phyloP scores from a whole-genome alignment of 2,888 invertebrate species.

The Rhagophthalmus giganteus region DNA sequence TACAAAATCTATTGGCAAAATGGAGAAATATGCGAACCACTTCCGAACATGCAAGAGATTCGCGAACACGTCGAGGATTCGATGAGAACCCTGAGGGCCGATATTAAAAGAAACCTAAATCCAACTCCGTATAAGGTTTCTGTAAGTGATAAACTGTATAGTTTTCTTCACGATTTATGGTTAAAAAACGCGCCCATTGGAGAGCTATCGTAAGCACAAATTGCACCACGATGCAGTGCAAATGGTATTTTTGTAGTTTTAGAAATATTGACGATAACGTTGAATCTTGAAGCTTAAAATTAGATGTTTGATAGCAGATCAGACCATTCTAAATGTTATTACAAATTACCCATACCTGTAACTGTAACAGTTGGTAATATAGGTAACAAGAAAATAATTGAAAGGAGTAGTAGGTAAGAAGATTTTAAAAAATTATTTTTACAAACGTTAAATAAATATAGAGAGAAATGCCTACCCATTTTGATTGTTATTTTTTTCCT shows the following conservation, averaged over 20 bases:
- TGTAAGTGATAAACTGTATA: slow-evolving; percentile 90
- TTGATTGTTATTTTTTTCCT: too few species aligned
- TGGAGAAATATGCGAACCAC: slow-evolving; percentile 68
- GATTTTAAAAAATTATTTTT: too few species aligned
- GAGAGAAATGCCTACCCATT: too few species aligned
- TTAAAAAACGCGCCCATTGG: slow-evolving; percentile 96
- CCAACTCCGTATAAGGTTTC: slow-evolving; percentile 99
- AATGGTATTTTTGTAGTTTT: background rate
- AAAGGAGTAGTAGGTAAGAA: too few species aligned
- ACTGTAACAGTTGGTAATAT: too few species aligned
- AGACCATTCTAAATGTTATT: too few species aligned
- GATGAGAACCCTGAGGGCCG: slow-evolving; percentile 78
- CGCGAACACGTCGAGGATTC: slow-evolving; percentile 80
- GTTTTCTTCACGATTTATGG: slow-evolving; percentile 95
- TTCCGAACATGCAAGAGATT: slow-evolving; percentile 75
- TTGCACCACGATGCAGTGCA: background rate
- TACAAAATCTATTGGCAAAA: slow-evolving; percentile 85
- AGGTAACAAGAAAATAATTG: too few species aligned
- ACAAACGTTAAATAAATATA: too few species aligned
- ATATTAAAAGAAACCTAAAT: slow-evolving; percentile 93
- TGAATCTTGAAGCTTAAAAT: too few species aligned
- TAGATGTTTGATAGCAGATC: too few species aligned
- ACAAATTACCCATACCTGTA: too few species aligned
- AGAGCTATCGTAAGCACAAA: slow-evolving; percentile 71
- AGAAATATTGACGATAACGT: background rate